phyloP scores from a whole-genome alignment of 2,797 vertebrate species.

The Pelodytes ibericus region DNA sequence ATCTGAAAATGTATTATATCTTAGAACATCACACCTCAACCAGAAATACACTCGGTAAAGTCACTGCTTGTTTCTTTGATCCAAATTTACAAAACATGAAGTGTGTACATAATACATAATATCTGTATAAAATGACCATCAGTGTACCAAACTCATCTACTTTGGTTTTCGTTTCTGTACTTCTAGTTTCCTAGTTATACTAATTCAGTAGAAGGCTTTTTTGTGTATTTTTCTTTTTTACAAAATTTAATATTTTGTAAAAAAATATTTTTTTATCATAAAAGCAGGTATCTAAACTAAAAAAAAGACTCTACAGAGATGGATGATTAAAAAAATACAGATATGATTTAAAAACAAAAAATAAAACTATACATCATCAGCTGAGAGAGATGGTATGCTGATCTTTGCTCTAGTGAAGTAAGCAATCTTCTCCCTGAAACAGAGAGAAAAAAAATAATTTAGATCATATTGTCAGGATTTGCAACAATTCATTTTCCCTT shows the following conservation, averaged over 20 bases:
- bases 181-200: constrained; percentile 48
- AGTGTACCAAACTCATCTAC: constrained; percentile 64
- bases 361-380: constrained; percentile 77
- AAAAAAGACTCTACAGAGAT: constrained; percentile 64
- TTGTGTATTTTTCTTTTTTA: constrained; percentile 65
- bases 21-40: constrained; percentile 65
- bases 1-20: constrained; percentile 54
- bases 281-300: constrained; percentile 63
- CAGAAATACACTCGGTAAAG: constrained; percentile 53
- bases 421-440: constrained; percentile 81
- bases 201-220: constrained; percentile 62
- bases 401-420: constrained; percentile 84
- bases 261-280: constrained; percentile 57
- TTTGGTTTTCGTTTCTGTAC: constrained; percentile 65
- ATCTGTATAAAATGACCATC: constrained; percentile 70
- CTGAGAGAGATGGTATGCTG: constrained; percentile 79
- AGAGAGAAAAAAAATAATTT: constrained; percentile 21
- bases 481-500: too few relatives aligned
- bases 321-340: constrained; percentile 58
- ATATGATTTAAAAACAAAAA: constrained; percentile 34
- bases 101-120: constrained; percentile 59
- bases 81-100: constrained; percentile 64
- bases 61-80: constrained; percentile 62
- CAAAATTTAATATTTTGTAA: constrained; percentile 66
- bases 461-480: too few relatives aligned